Evolutionary conservation across 2,888 invertebrate genomes (phyloP), one percentile per base, ranked within the genome.

Genomic region (Drosophila birchii): DNA sequence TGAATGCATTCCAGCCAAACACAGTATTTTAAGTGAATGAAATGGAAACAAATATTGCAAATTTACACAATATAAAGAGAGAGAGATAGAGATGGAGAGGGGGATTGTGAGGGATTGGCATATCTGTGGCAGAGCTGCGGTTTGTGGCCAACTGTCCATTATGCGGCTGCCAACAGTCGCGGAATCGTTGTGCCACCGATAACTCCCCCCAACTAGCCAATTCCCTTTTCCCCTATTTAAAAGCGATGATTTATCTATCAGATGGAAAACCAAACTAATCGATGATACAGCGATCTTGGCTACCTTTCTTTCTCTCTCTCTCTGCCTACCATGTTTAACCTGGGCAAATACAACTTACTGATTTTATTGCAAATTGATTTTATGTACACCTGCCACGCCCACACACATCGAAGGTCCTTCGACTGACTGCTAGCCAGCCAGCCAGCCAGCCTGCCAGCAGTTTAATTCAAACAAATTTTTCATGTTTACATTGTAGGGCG

Each of bases 301-400:
- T 38, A 26, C 38, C 14, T 32, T 36, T 39, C 16, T 14, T 18
- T 29, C 11, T 14, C 41, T 39, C 2, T n/a, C 44, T 20, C 18
- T 23, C 34, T 36, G 36, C 16, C 2, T 23, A 47, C 71, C 69
- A 76, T 81, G 87, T 85, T 88, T 86, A 75, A 68, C 67, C 76
- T 76, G 75, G 54, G 64, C 85, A 85, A 85, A 85, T 85, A 88
- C 87, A 88, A 88, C 85, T 85, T 85, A 79, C 81, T 85, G 85
- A 85, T 85, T 85, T 85, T 84, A 85, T 85, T 88, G 85, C 89
- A 88, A 88, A 88, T 85, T 86, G 85, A 88, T 85, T 85, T 88
- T 87, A 88, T 88, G 88, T 84, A 74, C 85, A 78, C 64, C 71
- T 80, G 73, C 63, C 75, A 72, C 80, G 61, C 51, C 78, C 75